Evolutionary conservation across 2,113 vertebrate species (phyloP).

Genomic region (Lagopus muta): DNA sequence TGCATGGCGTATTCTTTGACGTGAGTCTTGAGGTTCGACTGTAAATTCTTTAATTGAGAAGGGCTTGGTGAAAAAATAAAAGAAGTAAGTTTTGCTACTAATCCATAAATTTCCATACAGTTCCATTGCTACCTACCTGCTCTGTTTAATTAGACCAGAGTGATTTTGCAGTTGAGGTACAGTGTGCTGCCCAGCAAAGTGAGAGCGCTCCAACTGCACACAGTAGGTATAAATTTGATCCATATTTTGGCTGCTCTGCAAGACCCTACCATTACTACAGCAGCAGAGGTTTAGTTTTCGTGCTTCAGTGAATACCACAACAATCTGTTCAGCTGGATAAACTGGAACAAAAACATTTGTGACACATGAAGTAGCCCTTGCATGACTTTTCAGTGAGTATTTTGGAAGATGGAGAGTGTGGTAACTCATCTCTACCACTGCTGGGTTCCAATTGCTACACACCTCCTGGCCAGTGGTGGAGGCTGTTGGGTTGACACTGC

Average conservation of each 20-base stretch:
- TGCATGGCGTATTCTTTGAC: background rate
- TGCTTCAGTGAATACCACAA: background rate
- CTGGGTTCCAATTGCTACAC: background rate
- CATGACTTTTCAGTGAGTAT: background rate
- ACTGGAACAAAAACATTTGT: background rate
- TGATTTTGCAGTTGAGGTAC: background rate
- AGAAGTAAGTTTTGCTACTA: background rate
- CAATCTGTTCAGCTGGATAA: background rate
- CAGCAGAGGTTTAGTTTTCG: background rate
- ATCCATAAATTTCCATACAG: background rate
- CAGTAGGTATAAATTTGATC: background rate
- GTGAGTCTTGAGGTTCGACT: background rate
- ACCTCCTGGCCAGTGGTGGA: background rate
- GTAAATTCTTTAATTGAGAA: background rate
- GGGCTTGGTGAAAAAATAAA: background rate
- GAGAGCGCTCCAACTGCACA: background rate
- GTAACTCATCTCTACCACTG: background rate
- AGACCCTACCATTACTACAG: background rate
- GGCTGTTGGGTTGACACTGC: background rate
- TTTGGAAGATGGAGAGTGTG: background rate
- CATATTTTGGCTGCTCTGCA: background rate
- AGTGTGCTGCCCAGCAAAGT: background rate
- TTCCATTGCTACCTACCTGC: background rate
- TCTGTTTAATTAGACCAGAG: background rate
- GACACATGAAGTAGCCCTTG: background rate